These are phyloP conservation scores for Boloria euphrosyne DNA, from an alignment of 2,888 invertebrate genomes.

Conservation along the genomic window DNA sequence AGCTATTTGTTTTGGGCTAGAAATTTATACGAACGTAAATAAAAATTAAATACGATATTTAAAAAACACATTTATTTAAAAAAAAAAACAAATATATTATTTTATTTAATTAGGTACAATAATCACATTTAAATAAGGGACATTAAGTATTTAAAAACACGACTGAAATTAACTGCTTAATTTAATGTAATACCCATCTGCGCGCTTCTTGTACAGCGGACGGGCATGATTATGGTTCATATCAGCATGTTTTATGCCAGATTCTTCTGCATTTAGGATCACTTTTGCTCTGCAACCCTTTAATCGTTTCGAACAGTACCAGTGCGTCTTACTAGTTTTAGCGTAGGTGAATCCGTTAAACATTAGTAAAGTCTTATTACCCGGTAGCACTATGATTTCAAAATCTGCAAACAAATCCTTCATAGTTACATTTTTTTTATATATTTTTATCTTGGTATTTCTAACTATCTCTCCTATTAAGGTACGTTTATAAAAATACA, in stretches of 20 bases:
- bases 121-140: not conserved
- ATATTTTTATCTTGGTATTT: not conserved
- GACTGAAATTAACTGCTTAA: constrained; percentile 37
- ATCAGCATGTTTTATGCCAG: constrained; percentile 38
- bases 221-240: constrained; percentile 53
- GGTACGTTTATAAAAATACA: too few relatives aligned
- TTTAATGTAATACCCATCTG: constrained; percentile 48
- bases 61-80: not conserved
- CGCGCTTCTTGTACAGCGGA: constrained; percentile 42
- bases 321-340: constrained; percentile 41
- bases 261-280: constrained; percentile 40
- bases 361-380: constrained; percentile 40
- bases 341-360: constrained; percentile 49
- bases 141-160: too few relatives aligned
- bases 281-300: constrained; percentile 54
- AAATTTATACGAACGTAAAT: too few relatives aligned
- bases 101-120: too few relatives aligned
- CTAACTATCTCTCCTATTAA: too few relatives aligned
- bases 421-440: not conserved
- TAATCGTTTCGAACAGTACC: constrained; percentile 52
- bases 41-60: too few relatives aligned
- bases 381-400: constrained; percentile 32
- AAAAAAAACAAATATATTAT: not conserved
- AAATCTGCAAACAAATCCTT: constrained; percentile 20
- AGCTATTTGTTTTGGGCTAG: too few relatives aligned